Evolutionary conservation across 1,140 invertebrate species (phyloP).

Genomic region (Dreissena polymorpha): DNA sequence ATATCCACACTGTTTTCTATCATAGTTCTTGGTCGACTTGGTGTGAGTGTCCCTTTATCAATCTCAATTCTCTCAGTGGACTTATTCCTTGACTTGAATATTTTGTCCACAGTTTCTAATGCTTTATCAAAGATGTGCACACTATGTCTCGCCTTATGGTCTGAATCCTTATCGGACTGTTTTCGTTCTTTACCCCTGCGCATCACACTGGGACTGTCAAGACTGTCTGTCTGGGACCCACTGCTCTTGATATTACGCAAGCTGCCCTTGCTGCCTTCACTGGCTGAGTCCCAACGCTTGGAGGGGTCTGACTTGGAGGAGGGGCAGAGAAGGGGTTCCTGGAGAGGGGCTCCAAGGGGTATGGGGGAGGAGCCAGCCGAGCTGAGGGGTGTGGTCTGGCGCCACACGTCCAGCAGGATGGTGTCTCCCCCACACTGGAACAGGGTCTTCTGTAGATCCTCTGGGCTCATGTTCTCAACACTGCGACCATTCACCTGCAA

Average conservation of each 20-base stretch:
- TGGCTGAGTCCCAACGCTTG: constrained; percentile 55
- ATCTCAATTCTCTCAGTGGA: constrained; percentile 43
- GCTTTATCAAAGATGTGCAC: constrained; percentile 69
- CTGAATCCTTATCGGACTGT: constrained; percentile 56
- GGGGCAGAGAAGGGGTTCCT: constrained; percentile 13
- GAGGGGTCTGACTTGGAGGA: constrained; percentile 15
- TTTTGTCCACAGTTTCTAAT: constrained; percentile 65
- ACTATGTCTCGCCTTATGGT: constrained; percentile 64
- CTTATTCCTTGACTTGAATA: constrained; percentile 67
- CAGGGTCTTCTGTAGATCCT: constrained; percentile 89
- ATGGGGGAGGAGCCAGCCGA: constrained; percentile 74
- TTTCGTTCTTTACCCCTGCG: constrained; percentile 54
- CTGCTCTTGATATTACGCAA: constrained; percentile 71
- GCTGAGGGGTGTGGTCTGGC: constrained; percentile 69
- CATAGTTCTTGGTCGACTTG: constrained; percentile 37
- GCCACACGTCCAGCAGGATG: constrained; percentile 86
- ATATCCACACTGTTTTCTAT: constrained; percentile 37
- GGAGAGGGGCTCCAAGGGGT: constrained; percentile 54
- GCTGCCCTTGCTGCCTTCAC: constrained; percentile 62
- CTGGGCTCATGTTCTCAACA: constrained; percentile 83
- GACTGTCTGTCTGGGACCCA: constrained; percentile 77
- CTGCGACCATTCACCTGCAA: constrained; percentile 92
- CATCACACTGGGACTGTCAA: constrained; percentile 66
- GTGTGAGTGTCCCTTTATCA: constrained; percentile 24
- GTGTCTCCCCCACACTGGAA: constrained; percentile 86